Conservation (phyloP, 2,113 vertebrate genomes). For the Sakesphorus luctuosus region DNA sequence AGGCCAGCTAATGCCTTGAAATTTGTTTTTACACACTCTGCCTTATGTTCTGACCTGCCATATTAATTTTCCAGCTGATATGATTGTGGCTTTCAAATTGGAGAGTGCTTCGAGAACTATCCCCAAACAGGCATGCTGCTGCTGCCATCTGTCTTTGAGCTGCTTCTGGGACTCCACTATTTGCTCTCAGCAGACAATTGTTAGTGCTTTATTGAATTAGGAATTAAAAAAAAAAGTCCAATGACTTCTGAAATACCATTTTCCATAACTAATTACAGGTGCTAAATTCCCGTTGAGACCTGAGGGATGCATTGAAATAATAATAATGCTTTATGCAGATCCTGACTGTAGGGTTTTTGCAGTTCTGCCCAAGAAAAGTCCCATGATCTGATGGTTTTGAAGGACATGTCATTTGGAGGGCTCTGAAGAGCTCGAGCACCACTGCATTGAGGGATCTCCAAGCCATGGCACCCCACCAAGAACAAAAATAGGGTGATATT, state of each 20-base stretch:
- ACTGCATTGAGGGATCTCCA: neutral
- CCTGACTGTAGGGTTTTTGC: neutral
- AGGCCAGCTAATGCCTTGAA: neutral
- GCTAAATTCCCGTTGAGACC: neutral
- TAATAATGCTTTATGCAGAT: neutral
- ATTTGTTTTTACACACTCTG: neutral
- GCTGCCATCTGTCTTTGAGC: slow-evolving; percentile 58
- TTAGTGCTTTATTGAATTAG: slow-evolving; percentile 5
- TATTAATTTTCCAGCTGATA: slow-evolving; percentile 39
- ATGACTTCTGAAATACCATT: neutral
- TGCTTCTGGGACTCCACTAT: slow-evolving; percentile 31
- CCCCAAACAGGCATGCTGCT: slow-evolving; percentile 9
- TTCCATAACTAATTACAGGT: neutral
- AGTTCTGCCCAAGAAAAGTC: neutral
- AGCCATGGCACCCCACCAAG: neutral
- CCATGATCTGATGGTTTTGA: neutral
- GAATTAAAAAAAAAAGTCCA: neutral
- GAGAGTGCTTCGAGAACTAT: slow-evolving; percentile 2
- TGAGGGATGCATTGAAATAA: accelerated
- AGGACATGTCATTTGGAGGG: neutral
- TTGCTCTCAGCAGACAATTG: neutral
- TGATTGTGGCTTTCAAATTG: slow-evolving; percentile 31
- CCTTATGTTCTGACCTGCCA: neutral
- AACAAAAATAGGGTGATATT: accelerated
- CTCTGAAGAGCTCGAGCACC: neutral